Percentiles rank a stretch among this genome's conserved stretches.
Evolutionary conservation across 1,140 invertebrate genomes (phyloP).

Genomic region (Rhagoletis zephyria): DNA sequence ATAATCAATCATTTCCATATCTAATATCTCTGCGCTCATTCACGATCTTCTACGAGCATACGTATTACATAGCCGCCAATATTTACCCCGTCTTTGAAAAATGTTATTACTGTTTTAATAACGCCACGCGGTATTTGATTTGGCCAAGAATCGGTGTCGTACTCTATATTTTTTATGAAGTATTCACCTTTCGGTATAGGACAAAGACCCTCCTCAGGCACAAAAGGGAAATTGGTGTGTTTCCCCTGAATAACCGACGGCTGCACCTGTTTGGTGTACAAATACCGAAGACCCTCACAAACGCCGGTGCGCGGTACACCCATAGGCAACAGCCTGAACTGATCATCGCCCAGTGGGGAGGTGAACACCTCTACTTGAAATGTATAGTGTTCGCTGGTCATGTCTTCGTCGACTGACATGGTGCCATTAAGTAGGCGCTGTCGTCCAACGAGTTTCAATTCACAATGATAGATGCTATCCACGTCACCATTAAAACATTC

Average conservation of each 20-base stretch:
- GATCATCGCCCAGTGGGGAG: conserved; percentile 66
- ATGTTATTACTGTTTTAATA: conserved; percentile 59
- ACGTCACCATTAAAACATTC: no score
- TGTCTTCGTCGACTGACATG: conserved; percentile 63
- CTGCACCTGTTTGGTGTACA: conserved; percentile 68
- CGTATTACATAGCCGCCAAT: conserved; percentile 10
- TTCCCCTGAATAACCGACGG: conserved; percentile 64
- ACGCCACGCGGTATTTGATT: conserved; percentile 67
- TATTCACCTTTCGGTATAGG: conserved; percentile 66
- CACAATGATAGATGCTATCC: background rate
- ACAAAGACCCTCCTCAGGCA: conserved; percentile 64
- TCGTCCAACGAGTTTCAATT: conserved; percentile 62
- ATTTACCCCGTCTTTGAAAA: conserved; percentile 35
- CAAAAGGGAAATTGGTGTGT: conserved; percentile 64
- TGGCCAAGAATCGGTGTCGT: conserved; percentile 68
- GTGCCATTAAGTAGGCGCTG: conserved; percentile 65
- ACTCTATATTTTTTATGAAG: conserved; percentile 63
- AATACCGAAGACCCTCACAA: conserved; percentile 69
- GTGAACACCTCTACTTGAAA: conserved; percentile 66
- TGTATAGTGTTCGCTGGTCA: conserved; percentile 65
- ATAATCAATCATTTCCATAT: no score
- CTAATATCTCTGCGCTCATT: background rate
- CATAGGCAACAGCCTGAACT: conserved; percentile 66
- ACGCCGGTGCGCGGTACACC: conserved; percentile 65
- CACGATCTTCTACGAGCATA: conserved; percentile 33